Percentiles rank a stretch among this genome's conserved stretches.
Evolutionary conservation across 1,140 invertebrate species (phyloP).

Genomic region (Apolygus lucorum): DNA sequence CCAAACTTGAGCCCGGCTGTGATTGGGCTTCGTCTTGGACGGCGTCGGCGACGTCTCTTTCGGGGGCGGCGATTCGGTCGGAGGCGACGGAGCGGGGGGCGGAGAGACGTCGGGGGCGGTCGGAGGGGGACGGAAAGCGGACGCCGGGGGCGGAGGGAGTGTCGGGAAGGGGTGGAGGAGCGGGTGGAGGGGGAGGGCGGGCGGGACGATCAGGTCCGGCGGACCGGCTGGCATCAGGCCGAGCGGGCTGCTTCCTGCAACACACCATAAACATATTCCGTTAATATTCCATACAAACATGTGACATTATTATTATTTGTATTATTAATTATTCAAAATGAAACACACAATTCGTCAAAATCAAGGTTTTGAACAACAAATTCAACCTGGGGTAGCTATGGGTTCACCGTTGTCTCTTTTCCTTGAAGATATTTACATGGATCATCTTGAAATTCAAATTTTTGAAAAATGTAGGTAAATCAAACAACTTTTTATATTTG

Average conservation of each 20-base stretch:
- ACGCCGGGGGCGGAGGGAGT: neutral
- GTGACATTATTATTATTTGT: too few species aligned
- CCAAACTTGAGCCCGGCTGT: constrained; percentile 23
- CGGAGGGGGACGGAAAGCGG: constrained; percentile 18
- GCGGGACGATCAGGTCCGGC: neutral
- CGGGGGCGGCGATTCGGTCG: neutral
- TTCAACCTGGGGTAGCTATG: too few species aligned
- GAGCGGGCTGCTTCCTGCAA: constrained; percentile 3
- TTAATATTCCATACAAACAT: too few species aligned
- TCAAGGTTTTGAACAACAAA: too few species aligned
- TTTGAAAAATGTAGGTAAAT: too few species aligned
- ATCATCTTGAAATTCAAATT: too few species aligned
- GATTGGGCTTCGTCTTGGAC: constrained; percentile 21
- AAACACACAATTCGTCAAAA: too few species aligned
- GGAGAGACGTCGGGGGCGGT: neutral
- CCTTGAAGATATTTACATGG: too few species aligned
- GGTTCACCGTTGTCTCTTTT: too few species aligned
- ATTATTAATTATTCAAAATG: too few species aligned
- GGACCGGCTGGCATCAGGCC: neutral
- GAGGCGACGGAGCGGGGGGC: constrained; percentile 2
- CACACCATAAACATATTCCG: too few species aligned
- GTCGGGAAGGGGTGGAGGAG: constrained; percentile 15
- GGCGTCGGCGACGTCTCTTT: constrained; percentile 9
- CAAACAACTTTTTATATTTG: too few species aligned
- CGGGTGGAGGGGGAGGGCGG: neutral